phyloP scores from a whole-genome alignment of 2,113 vertebrate species.

The Puma concolor region DNA sequence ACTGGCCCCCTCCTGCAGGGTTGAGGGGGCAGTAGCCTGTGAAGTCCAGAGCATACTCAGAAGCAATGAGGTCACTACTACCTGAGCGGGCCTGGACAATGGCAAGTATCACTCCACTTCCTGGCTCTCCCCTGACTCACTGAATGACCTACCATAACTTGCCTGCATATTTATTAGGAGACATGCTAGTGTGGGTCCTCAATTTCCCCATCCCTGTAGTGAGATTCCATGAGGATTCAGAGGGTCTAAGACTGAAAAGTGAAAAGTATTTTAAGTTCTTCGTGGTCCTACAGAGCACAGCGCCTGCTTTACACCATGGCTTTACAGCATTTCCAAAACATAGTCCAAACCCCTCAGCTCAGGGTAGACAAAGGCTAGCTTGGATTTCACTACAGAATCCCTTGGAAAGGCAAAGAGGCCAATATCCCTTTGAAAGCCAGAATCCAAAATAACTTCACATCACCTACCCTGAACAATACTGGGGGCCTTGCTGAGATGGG shows the following conservation, averaged over 20 bases:
- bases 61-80: neutral
- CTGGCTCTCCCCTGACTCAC: neutral
- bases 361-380: neutral
- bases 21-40: neutral
- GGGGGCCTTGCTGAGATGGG: neutral
- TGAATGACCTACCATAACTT: neutral
- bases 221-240: neutral
- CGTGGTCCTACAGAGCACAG: neutral
- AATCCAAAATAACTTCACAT: constrained; percentile 40
- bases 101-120: neutral
- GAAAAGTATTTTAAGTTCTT: constrained; percentile 33
- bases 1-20: neutral
- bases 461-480: neutral
- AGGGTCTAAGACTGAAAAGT: neutral
- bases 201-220: neutral
- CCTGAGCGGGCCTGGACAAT: neutral
- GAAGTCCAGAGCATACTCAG: neutral
- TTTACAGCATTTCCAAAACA: constrained; percentile 12
- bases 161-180: neutral
- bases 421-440: constrained; percentile 3
- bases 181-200: neutral
- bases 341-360: neutral
- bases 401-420: constrained; percentile 3
- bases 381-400: constrained; percentile 37
- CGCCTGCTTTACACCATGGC: neutral